Base-by-base conservation (phyloP, 1,140 invertebrate species). In the Araneus ventricosus region DNA sequence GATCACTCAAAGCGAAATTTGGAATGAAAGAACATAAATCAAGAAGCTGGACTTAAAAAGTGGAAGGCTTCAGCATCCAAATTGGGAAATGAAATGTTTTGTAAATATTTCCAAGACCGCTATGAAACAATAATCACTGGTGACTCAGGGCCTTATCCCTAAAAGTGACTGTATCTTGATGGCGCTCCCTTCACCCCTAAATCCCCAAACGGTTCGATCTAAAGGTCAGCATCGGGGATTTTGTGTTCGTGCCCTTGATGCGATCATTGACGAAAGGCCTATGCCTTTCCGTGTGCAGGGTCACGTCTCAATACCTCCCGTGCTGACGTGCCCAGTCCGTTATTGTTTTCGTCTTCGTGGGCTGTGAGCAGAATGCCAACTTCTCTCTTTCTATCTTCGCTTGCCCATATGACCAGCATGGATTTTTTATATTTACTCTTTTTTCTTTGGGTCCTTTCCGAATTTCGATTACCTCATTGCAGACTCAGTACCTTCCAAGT, bases 341-440 rank as follows among this genome's bases (percentile, higher is more conserved):
- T 92, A 92, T 92, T 92, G 90, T 92, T 92, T 92, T 92, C 90
- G 37, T 86, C 90, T 86, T 30, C 90, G 90, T 86, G 90, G 90
- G 75, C 63, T 37, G 90, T 30, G 80, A 92, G 84, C 82, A 10
- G 90, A 92, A 92, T 92, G 34, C 84, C 90, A 86, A 86, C 90
- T 92, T 75, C 67, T 85, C 63, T 70, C 52, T 27, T 82, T 57
- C 79, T 63, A 91, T 61, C 70, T 63, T 59, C 34, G n/a, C 79
- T 52, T 75, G 37, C 63, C 88, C 67, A 88, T 75, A 88, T 88
- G 67, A 89, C 63, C 67, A 79, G 41, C 67, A 39, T 57, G 17
- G 37, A 57, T 82, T 82, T 80, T 61, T 84, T 63, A 41, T 27
- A 34, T 30, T 57, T 63, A 85, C 41, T 90, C 80, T 92, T 90